phyloP scores from a whole-genome alignment of 2,888 invertebrate genomes.

The Troides aeacus region DNA sequence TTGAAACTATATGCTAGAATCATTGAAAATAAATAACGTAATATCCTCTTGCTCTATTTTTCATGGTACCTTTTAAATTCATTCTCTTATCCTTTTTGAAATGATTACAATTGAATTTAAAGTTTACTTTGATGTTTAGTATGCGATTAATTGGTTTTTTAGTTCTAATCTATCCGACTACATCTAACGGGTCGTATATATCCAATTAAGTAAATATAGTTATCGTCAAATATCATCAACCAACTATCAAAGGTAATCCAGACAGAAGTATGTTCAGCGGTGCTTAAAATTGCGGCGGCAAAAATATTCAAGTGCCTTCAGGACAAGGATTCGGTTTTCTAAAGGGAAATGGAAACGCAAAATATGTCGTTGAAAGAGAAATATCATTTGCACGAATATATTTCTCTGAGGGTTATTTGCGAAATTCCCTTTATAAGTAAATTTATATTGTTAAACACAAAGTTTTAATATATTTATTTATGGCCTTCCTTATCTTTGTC shows the following conservation, averaged over 20 bases:
- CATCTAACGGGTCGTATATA: no score
- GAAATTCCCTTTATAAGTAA: background rate
- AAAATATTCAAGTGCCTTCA: conserved; percentile 19
- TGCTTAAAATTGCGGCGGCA: conserved; percentile 11
- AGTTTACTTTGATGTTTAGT: no score
- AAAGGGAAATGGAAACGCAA: conserved; percentile 11
- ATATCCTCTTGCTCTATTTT: no score
- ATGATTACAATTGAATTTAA: no score
- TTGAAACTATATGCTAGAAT: no score
- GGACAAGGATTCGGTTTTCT: conserved; percentile 6
- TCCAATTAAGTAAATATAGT: no score
- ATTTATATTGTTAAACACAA: background rate
- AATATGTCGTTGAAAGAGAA: conserved; percentile 11
- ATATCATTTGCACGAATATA: background rate
- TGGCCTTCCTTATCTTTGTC: no score
- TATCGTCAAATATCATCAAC: background rate
- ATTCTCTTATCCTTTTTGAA: no score
- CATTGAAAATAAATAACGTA: no score
- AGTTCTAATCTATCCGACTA: background rate
- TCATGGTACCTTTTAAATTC: no score
- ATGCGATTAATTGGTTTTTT: background rate
- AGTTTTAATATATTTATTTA: background rate
- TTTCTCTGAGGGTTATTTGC: background rate
- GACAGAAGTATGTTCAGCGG: conserved; percentile 8
- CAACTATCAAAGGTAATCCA: background rate